Percentiles rank a stretch among this genome's conserved stretches.
phyloP scores from a whole-genome alignment of 2,888 invertebrate species.

The Suillia variegata region DNA sequence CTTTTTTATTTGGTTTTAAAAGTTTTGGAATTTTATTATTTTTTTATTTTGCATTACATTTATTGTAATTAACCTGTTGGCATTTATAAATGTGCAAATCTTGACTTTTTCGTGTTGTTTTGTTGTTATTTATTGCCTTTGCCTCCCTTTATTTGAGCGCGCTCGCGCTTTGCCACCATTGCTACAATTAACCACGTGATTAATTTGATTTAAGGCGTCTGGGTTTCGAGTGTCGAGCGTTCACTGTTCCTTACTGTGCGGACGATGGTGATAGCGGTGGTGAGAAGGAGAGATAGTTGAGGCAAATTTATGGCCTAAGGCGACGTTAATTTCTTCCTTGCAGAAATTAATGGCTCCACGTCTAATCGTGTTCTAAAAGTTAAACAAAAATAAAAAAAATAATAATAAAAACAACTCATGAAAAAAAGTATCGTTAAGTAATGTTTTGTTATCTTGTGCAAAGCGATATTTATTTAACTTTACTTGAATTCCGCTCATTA shows the following conservation, averaged over 20 bases:
- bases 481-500: too few species aligned
- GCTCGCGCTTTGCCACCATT: conserved; percentile 19
- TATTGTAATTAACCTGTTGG: conserved; percentile 4
- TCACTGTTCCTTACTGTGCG: too few species aligned
- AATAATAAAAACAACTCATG: too few species aligned
- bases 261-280: too few species aligned
- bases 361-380: too few species aligned
- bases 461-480: neutral
- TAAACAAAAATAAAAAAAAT: too few species aligned
- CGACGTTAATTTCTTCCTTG: too few species aligned
- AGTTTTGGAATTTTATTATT: neutral
- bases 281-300: too few species aligned
- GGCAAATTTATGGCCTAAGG: neutral
- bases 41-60: neutral
- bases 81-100: conserved; percentile 2
- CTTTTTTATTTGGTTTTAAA: neutral
- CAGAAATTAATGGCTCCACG: neutral
- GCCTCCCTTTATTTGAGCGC: too few species aligned
- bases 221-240: neutral
- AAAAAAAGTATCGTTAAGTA: too few species aligned
- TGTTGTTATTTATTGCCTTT: neutral
- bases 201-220: conserved; percentile 37
- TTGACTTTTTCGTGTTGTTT: neutral
- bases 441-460: too few species aligned
- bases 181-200: conserved; percentile 30